Conservation (phyloP, 1,140 invertebrate species). For the Idris sp. region DNA sequence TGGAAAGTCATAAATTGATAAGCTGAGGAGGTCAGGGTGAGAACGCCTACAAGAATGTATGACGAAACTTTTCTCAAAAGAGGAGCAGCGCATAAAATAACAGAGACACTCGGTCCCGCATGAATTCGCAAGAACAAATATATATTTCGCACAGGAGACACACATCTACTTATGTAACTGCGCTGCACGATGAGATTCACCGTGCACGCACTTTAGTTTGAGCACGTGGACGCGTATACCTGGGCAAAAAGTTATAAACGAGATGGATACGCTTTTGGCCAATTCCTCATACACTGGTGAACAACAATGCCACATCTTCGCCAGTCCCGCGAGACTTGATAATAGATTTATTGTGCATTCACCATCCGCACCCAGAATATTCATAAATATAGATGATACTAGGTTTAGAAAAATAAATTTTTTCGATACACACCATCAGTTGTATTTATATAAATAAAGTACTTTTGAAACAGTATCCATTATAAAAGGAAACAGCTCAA, state of each 20-base stretch:
- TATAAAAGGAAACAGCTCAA: too few relatives aligned
- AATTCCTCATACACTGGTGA: constrained; percentile 68
- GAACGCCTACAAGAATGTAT: constrained; percentile 50
- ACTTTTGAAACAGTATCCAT: too few relatives aligned
- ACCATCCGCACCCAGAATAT: constrained; percentile 63
- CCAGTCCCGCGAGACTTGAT: constrained; percentile 71
- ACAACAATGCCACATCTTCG: constrained; percentile 37
- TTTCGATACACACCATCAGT: constrained; percentile 14
- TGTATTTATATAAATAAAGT: too few relatives aligned
- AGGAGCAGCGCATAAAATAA: constrained; percentile 52
- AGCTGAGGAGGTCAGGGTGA: constrained; percentile 49
- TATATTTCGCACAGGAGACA: constrained; percentile 59
- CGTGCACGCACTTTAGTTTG: constrained; percentile 53
- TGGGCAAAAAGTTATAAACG: constrained; percentile 69
- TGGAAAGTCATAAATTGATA: constrained; percentile 52
- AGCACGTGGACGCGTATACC: constrained; percentile 63
- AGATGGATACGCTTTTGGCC: constrained; percentile 69
- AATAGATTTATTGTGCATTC: constrained; percentile 78
- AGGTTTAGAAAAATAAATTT: constrained; percentile 11
- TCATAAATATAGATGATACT: constrained; percentile 69
- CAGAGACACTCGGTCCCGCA: constrained; percentile 55
- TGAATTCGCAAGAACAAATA: constrained; percentile 68
- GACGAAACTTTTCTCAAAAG: constrained; percentile 40
- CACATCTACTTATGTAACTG: constrained; percentile 30
- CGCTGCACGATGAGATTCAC: not conserved